A percentile compares a stretch with the other conserved stretches of the same genome.
Evolutionary conservation across 2,113 vertebrate genomes (phyloP).

Genomic region (Mola mola): DNA sequence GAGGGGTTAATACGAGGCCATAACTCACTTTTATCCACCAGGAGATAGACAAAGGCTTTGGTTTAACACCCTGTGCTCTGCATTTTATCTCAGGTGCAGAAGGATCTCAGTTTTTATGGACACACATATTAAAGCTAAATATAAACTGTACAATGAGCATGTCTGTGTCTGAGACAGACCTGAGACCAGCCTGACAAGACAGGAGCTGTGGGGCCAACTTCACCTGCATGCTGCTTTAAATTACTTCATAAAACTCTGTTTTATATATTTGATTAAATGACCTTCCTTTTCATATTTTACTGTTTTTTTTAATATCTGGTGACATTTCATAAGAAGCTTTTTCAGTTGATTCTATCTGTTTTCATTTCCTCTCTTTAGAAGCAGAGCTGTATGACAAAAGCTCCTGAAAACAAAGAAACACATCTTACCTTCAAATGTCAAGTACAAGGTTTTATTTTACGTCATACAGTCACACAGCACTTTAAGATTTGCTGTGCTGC

Average conservation of each 20-base stretch:
- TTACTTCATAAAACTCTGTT: conserved; percentile 3
- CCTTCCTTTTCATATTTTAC: conserved; percentile 13
- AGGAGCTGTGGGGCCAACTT: neutral
- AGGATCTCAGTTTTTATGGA: conserved; percentile 55
- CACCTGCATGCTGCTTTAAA: conserved; percentile 12
- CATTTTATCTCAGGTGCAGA: conserved; percentile 24
- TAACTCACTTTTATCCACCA: conserved; percentile 15
- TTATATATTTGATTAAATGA: conserved; percentile 36
- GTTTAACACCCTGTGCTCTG: conserved; percentile 19
- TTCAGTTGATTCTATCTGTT: conserved; percentile 31
- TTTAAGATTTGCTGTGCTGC: too few species aligned
- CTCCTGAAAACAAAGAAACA: too few species aligned
- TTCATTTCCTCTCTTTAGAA: conserved; percentile 42
- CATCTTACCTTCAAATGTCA: neutral
- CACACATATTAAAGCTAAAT: conserved; percentile 44
- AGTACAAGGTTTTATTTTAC: conserved; percentile 9
- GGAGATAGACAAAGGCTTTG: neutral
- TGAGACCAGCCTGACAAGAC: neutral
- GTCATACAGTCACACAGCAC: too few species aligned
- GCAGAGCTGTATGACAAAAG: neutral
- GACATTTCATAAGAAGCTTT: conserved; percentile 11
- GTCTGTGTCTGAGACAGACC: neutral
- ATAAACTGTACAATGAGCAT: conserved; percentile 15
- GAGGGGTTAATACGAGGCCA: conserved; percentile 33
- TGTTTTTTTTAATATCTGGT: conserved; percentile 13